phyloP scores from a whole-genome alignment of 2,797 vertebrate species.

The Amazona ochrocephala region DNA sequence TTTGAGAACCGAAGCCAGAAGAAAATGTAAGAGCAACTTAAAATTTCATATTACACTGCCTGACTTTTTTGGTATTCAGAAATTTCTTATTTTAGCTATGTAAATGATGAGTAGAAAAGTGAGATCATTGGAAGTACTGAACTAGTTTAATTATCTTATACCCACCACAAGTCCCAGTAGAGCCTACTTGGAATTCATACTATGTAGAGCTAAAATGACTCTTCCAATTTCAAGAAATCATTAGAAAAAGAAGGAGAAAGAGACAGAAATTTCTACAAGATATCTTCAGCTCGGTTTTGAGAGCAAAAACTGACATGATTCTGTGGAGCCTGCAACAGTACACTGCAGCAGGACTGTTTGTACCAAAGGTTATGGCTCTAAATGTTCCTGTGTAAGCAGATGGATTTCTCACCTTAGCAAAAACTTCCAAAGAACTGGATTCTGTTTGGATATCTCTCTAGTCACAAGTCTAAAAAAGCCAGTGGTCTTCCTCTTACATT shows the following conservation, averaged over 20 bases:
- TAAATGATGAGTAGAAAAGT: conserved; percentile 53
- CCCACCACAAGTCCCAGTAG: conserved; percentile 15
- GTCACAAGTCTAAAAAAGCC: background rate
- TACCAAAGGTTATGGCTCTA: background rate
- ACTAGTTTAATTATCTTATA: conserved; percentile 54
- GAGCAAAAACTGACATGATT: background rate
- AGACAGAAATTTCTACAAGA: background rate
- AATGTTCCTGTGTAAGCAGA: background rate
- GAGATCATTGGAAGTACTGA: conserved; percentile 50
- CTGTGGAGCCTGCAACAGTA: background rate
- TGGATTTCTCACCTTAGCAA: background rate
- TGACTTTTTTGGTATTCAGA: conserved; percentile 13
- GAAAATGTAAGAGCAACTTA: background rate
- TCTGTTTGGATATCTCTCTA: background rate
- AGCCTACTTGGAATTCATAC: conserved; percentile 45
- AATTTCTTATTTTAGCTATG: conserved; percentile 56
- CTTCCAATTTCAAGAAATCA: conserved; percentile 49
- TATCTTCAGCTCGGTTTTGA: background rate
- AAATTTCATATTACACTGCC: background rate
- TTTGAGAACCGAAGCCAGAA: background rate
- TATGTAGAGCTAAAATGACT: conserved; percentile 47
- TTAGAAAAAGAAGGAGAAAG: background rate
- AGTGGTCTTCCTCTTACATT: background rate
- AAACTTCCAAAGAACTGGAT: background rate
- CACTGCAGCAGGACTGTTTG: background rate